These are phyloP conservation scores for Uromys caudimaculatus DNA, from an alignment of 2,797 vertebrate species.

Conservation along the genomic window DNA sequence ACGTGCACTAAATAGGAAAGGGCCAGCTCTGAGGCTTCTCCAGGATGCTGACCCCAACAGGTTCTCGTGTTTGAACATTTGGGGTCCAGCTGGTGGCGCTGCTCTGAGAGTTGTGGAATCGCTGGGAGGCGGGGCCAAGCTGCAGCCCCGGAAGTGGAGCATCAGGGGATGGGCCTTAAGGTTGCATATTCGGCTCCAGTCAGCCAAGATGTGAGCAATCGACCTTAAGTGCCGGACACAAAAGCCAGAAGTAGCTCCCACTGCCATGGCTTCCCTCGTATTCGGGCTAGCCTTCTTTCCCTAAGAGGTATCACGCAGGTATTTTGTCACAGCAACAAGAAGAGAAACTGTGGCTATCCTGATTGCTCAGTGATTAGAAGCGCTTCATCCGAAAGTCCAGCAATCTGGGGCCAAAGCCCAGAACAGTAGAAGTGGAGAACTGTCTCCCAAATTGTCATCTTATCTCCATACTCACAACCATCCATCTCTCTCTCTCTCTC, in stretches of 20 bases:
- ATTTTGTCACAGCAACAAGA: not conserved
- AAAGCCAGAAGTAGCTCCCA: too few species aligned
- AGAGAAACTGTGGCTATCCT: not conserved
- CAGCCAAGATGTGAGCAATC: not conserved
- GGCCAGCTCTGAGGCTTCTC: not conserved
- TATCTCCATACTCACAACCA: not conserved
- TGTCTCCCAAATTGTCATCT: not conserved
- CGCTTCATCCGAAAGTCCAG: not conserved
- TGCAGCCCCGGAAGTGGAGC: not conserved
- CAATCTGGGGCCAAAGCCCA: rapidly evolving
- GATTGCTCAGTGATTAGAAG: not conserved
- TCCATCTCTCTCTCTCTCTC: not conserved
- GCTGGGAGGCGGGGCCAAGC: not conserved
- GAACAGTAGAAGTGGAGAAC: not conserved
- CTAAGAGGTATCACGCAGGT: not conserved
- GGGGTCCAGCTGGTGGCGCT: not conserved
- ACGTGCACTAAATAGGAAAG: not conserved
- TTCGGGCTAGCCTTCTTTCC: not conserved
- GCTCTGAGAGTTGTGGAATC: not conserved
- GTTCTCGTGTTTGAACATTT: not conserved
- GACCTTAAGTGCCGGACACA: rapidly evolving
- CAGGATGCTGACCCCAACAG: not conserved
- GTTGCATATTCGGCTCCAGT: not conserved
- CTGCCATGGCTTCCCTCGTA: not conserved
- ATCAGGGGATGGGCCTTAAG: too few species aligned